Percentiles rank a stretch among this genome's conserved stretches.
Conservation (phyloP, 2,888 invertebrate genomes). For the Platycnemis pennipes region DNA sequence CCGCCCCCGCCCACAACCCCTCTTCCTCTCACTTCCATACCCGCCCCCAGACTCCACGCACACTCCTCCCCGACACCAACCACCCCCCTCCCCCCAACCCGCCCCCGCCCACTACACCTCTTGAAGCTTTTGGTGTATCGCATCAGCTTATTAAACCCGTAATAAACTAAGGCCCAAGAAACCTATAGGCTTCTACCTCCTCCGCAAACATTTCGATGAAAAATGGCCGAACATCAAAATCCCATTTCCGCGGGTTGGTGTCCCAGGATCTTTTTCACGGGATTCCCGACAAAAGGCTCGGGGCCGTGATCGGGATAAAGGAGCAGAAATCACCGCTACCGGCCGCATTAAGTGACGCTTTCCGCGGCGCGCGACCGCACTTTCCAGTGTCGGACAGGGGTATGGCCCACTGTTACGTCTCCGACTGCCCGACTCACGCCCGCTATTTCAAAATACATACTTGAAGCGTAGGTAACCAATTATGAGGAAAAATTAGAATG, state of each 20-base stretch:
- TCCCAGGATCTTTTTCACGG: neutral
- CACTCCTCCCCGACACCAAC: neutral
- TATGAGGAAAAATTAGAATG: too few relatives aligned
- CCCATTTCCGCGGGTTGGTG: constrained; percentile 3
- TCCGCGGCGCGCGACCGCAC: neutral
- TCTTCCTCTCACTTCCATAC: neutral
- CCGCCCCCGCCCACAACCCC: neutral
- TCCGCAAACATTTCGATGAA: constrained; percentile 47
- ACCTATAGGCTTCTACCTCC: constrained; percentile 1
- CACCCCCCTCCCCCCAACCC: neutral
- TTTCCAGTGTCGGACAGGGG: too few relatives aligned
- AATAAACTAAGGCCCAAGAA: constrained; percentile 35
- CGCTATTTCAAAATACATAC: too few relatives aligned
- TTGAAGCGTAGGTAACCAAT: too few relatives aligned
- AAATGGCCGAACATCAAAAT: constrained; percentile 32
- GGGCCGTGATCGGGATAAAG: neutral
- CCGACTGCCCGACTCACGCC: too few relatives aligned
- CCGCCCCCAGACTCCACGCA: neutral
- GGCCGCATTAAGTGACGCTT: neutral
- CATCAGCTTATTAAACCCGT: constrained; percentile 39
- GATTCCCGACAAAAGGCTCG: neutral
- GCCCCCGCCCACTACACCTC: neutral
- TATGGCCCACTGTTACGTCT: too few relatives aligned
- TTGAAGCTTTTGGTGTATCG: constrained; percentile 26
- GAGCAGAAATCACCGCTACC: neutral